Percentiles rank a stretch among this genome's conserved stretches.
Conservation (phyloP, 2,113 vertebrate species). For the Psittacula cyanocephala region DNA sequence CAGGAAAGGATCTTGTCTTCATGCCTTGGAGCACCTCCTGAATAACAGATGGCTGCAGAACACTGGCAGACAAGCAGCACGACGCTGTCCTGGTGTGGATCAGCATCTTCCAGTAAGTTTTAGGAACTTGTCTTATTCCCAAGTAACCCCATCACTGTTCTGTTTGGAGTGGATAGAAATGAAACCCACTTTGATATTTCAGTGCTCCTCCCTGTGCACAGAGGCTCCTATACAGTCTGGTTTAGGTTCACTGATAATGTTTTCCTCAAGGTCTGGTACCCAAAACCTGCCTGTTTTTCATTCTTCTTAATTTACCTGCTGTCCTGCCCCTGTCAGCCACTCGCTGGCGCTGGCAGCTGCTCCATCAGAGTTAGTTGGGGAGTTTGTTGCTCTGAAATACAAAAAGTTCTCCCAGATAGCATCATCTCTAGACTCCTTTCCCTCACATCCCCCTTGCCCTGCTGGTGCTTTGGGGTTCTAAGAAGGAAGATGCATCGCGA, state of each 20-base stretch:
- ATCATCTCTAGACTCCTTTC: background rate
- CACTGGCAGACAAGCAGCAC: background rate
- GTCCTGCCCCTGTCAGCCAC: background rate
- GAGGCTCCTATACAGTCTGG: background rate
- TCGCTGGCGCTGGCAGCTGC: background rate
- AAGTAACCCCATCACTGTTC: rapidly evolving
- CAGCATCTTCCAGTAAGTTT: background rate
- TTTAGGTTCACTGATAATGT: background rate
- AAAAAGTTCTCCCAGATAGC: background rate
- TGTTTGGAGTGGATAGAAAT: background rate
- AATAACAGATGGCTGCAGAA: background rate
- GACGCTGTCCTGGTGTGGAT: background rate
- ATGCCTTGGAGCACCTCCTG: background rate
- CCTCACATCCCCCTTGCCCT: background rate
- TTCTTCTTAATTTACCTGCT: background rate
- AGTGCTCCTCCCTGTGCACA: background rate
- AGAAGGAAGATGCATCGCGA: background rate
- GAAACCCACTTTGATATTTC: background rate
- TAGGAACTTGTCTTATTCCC: background rate
- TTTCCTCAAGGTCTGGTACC: background rate
- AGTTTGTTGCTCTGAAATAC: background rate
- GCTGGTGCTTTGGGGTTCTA: background rate
- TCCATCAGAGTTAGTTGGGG: background rate
- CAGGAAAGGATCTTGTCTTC: background rate
- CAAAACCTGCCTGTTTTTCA: background rate